Percentiles rank a stretch among this genome's conserved stretches.
phyloP scores from a whole-genome alignment of 1,140 invertebrate species.

The Xylocopa sonorina region DNA sequence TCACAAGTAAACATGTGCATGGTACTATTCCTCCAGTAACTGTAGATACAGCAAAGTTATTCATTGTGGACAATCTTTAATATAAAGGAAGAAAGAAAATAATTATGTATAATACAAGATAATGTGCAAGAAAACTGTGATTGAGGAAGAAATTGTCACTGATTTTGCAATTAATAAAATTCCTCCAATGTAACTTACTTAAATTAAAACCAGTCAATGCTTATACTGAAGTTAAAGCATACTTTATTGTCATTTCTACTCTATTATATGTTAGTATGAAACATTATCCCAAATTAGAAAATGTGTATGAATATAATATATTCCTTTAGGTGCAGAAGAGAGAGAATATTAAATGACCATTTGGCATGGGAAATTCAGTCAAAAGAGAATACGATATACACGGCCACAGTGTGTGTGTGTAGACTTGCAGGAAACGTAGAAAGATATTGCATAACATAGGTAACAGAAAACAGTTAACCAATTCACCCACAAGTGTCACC shows the following conservation, averaged over 20 bases:
- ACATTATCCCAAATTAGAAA: not conserved
- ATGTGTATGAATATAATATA: not conserved
- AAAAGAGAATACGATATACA: slow-evolving; percentile 32
- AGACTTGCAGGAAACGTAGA: slow-evolving; percentile 54
- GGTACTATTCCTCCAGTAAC: not conserved
- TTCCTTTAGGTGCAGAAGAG: not conserved
- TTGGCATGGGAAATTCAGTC: not conserved
- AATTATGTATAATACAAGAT: not conserved
- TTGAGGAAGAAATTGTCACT: no score
- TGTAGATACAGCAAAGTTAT: not conserved
- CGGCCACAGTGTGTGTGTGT: slow-evolving; percentile 11
- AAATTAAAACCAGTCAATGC: not conserved
- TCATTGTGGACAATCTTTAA: not conserved
- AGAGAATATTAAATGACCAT: not conserved
- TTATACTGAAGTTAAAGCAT: no score
- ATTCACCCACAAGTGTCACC: slow-evolving; percentile 64
- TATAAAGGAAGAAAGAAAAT: not conserved
- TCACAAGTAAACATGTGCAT: not conserved
- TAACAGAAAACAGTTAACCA: slow-evolving; percentile 72
- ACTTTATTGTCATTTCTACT: not conserved
- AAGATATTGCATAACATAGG: slow-evolving; percentile 63
- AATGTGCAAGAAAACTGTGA: not conserved
- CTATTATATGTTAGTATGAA: not conserved
- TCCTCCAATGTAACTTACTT: no score
- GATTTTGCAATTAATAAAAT: not conserved